Percentiles rank a stretch among this genome's conserved stretches.
Conservation (phyloP, 2,113 vertebrate genomes). For the Chauna torquata region DNA sequence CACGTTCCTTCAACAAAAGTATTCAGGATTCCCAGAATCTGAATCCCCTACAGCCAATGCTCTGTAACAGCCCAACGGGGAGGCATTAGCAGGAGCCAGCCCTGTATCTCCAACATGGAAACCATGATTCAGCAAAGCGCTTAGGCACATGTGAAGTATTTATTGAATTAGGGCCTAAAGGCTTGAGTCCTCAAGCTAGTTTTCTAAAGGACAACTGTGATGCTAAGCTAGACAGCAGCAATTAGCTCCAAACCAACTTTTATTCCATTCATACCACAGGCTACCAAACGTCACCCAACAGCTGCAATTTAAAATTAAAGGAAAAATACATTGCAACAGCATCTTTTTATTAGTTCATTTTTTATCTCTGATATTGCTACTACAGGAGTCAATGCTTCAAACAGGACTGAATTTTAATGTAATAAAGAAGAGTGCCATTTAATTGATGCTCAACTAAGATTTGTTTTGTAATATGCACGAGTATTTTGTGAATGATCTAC, state of each 20-base stretch:
- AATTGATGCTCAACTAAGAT: not conserved
- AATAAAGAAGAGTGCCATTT: not conserved
- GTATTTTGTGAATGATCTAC: not conserved
- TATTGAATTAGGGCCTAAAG: not conserved
- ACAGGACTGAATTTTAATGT: not conserved
- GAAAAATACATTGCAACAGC: not conserved
- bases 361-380: not conserved
- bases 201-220: not conserved
- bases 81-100: not conserved
- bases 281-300: not conserved
- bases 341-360: not conserved
- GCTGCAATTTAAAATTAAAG: not conserved
- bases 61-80: not conserved
- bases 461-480: not conserved
- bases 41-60: not conserved
- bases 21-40: not conserved
- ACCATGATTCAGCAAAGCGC: conserved; percentile 23
- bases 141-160: not conserved
- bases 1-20: not conserved
- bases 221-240: not conserved
- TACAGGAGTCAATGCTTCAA: not conserved
- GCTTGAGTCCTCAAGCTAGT: not conserved
- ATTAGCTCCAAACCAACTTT: not conserved
- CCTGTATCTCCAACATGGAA: not conserved
- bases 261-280: not conserved